A percentile compares a stretch with the other conserved stretches of the same genome.
phyloP scores from a whole-genome alignment of 2,888 invertebrate genomes.

The Mimumesa dahlbomi region DNA sequence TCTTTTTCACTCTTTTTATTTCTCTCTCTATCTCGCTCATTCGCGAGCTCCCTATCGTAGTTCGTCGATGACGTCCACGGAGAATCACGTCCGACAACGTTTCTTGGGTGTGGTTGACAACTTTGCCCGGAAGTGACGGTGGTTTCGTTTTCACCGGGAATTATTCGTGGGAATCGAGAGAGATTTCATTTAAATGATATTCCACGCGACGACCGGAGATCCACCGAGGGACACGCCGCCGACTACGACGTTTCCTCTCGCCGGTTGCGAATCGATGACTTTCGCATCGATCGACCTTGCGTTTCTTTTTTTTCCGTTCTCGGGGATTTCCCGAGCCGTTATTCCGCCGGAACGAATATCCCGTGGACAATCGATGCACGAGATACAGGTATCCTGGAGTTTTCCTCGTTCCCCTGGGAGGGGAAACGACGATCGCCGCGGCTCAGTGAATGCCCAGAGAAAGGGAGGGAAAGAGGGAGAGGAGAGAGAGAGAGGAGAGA shows the following conservation, averaged over 20 bases:
- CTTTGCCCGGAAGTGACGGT: too few species aligned
- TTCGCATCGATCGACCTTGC: constrained; percentile 27
- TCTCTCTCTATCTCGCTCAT: constrained; percentile 19
- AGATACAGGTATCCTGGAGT: constrained; percentile 57
- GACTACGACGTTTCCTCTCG: too few species aligned
- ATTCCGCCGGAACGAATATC: constrained; percentile 18
- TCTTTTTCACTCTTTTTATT: constrained; percentile 27
- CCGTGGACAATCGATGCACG: constrained; percentile 54
- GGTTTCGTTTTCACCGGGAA: too few species aligned
- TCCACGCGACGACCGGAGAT: too few species aligned
- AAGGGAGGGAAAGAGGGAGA: constrained; percentile 33
- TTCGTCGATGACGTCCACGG: constrained; percentile 24
- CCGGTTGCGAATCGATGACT: too few species aligned
- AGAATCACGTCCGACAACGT: constrained; percentile 33
- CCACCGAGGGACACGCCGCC: too few species aligned
- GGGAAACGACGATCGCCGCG: constrained; percentile 55
- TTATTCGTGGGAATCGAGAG: too few species aligned
- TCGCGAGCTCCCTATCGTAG: constrained; percentile 37
- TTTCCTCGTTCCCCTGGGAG: constrained; percentile 54
- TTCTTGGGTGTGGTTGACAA: constrained; percentile 53
- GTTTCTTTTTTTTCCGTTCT: constrained; percentile 16
- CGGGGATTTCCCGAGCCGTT: constrained; percentile 49
- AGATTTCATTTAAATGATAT: too few species aligned
- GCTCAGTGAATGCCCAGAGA: constrained; percentile 49
- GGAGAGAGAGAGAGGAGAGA: constrained; percentile 26